These are phyloP conservation scores for Pseudomugil tenellus DNA, from an alignment of 2,797 vertebrate genomes.

Conservation along the genomic window DNA sequence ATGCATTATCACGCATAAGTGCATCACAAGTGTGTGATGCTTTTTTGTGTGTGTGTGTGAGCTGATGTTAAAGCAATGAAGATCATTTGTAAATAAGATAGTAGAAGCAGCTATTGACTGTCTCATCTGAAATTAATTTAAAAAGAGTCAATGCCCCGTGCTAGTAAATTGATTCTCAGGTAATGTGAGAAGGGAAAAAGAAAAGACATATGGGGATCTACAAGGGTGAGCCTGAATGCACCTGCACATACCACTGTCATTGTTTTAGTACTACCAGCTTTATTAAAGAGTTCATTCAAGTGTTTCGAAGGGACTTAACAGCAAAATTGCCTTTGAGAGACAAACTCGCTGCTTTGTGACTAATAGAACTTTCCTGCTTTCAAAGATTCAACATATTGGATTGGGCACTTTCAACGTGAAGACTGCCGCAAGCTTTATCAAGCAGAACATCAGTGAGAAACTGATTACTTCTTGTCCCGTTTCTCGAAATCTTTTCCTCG, in stretches of 20 bases:
- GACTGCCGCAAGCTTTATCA: constrained; percentile 27
- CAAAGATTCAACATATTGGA: constrained; percentile 35
- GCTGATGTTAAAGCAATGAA: constrained; percentile 15
- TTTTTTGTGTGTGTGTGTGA: constrained; percentile 34
- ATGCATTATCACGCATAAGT: not conserved
- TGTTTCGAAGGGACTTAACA: constrained; percentile 40
- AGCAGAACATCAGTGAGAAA: constrained; percentile 26
- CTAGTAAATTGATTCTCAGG: constrained; percentile 51
- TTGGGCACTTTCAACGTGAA: constrained; percentile 25
- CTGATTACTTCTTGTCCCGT: constrained; percentile 21
- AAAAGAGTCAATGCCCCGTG: constrained; percentile 29
- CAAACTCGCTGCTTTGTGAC: constrained; percentile 50
- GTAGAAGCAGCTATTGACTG: constrained; percentile 43
- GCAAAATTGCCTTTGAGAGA: constrained; percentile 59
- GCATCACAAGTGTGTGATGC: not conserved
- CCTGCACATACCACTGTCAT: constrained; percentile 18
- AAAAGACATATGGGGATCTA: not conserved
- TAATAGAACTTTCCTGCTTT: constrained; percentile 54
- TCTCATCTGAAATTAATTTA: constrained; percentile 56
- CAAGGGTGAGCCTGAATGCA: constrained; percentile 10
- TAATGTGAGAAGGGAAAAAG: not conserved
- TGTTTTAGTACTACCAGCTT: constrained; percentile 25
- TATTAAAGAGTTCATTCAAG: constrained; percentile 60
- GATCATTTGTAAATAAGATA: constrained; percentile 34
- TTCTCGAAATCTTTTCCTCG: constrained; percentile 17